Evolutionary conservation across 2,797 vertebrate genomes (phyloP).

Genomic region (Catharus ustulatus): DNA sequence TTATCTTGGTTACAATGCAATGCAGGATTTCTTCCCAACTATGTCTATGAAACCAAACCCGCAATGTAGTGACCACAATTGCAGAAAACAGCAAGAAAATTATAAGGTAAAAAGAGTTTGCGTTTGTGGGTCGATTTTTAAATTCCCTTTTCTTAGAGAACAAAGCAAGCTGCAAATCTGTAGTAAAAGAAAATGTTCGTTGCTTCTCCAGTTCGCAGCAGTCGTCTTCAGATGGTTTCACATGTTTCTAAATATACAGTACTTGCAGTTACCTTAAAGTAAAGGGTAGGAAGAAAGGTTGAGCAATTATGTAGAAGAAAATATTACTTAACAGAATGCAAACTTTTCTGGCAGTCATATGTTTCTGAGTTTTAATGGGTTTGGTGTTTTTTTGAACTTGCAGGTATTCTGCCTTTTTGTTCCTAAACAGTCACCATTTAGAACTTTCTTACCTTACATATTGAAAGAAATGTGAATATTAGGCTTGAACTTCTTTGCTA

Average conservation of each 20-base stretch:
- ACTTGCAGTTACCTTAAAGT: background rate
- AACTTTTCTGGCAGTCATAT: background rate
- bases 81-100: constrained; percentile 88
- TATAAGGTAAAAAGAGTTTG: constrained; percentile 80
- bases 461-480: background rate
- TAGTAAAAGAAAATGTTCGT: background rate
- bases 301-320: background rate
- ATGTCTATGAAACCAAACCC: constrained; percentile 97
- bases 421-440: background rate
- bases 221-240: background rate
- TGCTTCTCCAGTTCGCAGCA: background rate
- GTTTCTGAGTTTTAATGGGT: background rate
- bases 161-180: background rate
- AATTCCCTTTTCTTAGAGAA: background rate
- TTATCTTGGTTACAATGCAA: constrained; percentile 97
- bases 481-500: background rate
- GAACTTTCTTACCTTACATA: background rate
- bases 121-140: background rate
- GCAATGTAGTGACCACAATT: constrained; percentile 88
- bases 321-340: background rate
- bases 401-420: background rate
- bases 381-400: background rate
- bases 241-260: background rate
- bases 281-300: background rate
- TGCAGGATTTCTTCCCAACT: constrained; percentile 96